A percentile compares a stretch with the other conserved stretches of the same genome.
These are phyloP conservation scores for Cinclus cinclus DNA, from an alignment of 2,113 vertebrate genomes.

Conservation along the genomic window DNA sequence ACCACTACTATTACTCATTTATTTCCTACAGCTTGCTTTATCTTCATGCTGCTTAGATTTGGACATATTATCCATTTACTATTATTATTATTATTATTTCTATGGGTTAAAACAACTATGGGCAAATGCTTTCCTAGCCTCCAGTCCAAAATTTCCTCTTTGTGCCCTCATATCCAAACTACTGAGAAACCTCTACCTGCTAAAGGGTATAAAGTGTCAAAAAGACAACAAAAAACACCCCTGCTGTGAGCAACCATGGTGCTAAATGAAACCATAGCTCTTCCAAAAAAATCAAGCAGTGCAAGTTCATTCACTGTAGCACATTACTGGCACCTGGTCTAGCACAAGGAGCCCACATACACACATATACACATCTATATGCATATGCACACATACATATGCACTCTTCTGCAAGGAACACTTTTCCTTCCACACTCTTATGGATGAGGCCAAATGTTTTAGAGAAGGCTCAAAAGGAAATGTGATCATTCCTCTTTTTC, in stretches of 20 bases:
- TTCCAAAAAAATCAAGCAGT: not conserved
- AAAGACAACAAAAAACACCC: not conserved
- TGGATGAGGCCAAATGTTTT: not conserved
- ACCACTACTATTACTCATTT: not conserved
- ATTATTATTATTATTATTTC: not conserved
- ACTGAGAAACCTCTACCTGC: not conserved
- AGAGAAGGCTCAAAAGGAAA: not conserved
- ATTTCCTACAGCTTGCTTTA: not conserved
- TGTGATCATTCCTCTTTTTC: no score
- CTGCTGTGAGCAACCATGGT: not conserved
- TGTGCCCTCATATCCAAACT: not conserved
- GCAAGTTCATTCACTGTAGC: not conserved
- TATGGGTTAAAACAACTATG: not conserved
- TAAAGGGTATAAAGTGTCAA: not conserved
- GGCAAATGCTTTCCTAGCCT: not conserved
- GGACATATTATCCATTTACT: not conserved
- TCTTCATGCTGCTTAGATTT: not conserved
- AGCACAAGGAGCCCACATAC: not conserved
- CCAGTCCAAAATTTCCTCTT: not conserved
- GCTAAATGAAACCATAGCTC: not conserved
- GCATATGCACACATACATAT: rapidly evolving
- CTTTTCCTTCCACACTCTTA: not conserved
- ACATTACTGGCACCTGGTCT: not conserved
- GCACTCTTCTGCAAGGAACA: not conserved
- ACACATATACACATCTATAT: not conserved